phyloP scores from a whole-genome alignment of 2,113 vertebrate species.

The Engystomops pustulosus region DNA sequence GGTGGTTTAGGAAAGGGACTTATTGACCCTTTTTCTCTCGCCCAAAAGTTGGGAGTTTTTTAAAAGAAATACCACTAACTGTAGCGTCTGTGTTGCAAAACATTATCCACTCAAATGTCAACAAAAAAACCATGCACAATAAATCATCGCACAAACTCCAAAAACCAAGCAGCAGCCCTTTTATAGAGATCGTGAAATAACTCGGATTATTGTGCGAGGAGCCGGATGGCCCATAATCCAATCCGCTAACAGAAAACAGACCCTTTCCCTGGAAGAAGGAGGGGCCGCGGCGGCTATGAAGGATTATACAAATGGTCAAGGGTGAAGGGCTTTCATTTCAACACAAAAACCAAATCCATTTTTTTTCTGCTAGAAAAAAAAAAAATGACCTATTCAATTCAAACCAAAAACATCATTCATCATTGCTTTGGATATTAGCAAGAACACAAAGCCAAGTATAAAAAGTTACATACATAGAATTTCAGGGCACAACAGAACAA shows the following conservation, averaged over 20 bases:
- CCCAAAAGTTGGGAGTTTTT: too few species aligned
- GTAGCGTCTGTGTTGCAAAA: background rate
- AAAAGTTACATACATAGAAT: background rate
- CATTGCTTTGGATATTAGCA: background rate
- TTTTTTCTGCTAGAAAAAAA: background rate
- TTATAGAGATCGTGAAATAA: background rate
- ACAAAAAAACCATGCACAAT: background rate
- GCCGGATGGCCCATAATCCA: background rate
- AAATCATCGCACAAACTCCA: background rate
- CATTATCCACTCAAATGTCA: background rate
- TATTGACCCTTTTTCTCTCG: too few species aligned
- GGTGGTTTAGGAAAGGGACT: too few species aligned
- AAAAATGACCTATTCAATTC: background rate
- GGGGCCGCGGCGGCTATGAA: background rate
- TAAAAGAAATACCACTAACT: background rate
- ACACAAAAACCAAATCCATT: background rate
- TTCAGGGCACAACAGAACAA: background rate
- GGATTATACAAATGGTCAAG: background rate
- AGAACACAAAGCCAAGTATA: background rate
- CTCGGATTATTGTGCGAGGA: background rate
- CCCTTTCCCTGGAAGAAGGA: background rate
- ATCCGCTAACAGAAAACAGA: background rate
- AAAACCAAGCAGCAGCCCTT: background rate
- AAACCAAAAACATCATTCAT: background rate
- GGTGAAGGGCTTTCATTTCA: too few species aligned